phyloP scores from a whole-genome alignment of 1,140 invertebrate species.

The Megalopta genalis region DNA sequence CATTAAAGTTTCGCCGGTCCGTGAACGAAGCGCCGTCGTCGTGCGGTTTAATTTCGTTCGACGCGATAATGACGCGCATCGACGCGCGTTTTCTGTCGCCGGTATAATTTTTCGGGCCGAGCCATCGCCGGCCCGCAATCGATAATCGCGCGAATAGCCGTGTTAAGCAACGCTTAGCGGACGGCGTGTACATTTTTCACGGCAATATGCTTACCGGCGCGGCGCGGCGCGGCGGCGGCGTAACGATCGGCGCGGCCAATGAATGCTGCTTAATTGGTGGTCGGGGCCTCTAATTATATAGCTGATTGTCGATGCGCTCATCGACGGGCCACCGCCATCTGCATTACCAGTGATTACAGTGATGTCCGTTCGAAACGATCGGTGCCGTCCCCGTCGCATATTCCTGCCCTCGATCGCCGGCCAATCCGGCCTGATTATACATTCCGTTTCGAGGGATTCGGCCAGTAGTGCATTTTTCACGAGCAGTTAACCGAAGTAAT shows the following conservation, averaged over 20 bases:
- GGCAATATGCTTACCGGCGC: conserved; percentile 37
- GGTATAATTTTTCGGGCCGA: conserved; percentile 23
- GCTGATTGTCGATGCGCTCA: conserved; percentile 66
- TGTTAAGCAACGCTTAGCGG: conserved; percentile 53
- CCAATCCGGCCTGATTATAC: conserved; percentile 62
- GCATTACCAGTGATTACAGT: conserved; percentile 70
- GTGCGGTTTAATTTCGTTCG: not conserved
- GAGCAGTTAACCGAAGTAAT: conserved; percentile 67
- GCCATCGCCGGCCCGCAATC: not conserved
- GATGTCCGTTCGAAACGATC: conserved; percentile 58
- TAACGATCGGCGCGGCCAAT: conserved; percentile 49
- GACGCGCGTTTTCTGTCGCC: not conserved
- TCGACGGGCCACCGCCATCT: conserved; percentile 57
- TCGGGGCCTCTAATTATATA: conserved; percentile 66
- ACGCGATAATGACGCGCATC: conserved; percentile 12
- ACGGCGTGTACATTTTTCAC: conserved; percentile 48
- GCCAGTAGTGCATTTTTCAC: conserved; percentile 69
- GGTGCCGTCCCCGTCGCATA: conserved; percentile 8
- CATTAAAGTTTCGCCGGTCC: too few species aligned
- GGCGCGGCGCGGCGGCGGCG: not conserved
- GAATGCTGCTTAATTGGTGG: conserved; percentile 68
- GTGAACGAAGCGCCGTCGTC: not conserved
- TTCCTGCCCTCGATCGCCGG: conserved; percentile 44
- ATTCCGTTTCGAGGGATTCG: conserved; percentile 66
- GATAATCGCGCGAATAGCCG: conserved; percentile 50